Conservation (phyloP, 2,888 invertebrate genomes). For the Thymelicus acteon region DNA sequence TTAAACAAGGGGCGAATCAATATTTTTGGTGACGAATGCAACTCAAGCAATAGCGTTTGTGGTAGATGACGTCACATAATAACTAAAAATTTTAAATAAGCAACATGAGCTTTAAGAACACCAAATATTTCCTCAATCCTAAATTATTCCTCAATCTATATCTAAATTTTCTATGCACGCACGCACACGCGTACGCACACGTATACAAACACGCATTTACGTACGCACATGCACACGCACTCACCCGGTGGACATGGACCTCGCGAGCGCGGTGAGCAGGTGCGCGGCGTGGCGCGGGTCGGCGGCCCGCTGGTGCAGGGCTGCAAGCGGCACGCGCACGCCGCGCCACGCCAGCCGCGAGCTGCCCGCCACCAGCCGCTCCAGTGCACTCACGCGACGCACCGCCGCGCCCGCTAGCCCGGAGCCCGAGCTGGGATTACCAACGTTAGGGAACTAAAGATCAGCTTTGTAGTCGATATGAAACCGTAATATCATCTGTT, state of each 20-base stretch:
- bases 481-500: too few species aligned
- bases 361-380: slow-evolving; percentile 79
- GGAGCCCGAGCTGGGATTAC: slow-evolving; percentile 45
- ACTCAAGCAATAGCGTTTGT: too few species aligned
- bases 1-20: too few species aligned
- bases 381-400: slow-evolving; percentile 77
- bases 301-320: slow-evolving; percentile 54
- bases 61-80: too few species aligned
- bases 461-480: too few species aligned
- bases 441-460: too few species aligned
- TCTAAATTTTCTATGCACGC: slow-evolving; percentile 40
- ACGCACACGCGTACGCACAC: slow-evolving; percentile 57
- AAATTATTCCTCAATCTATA: too few species aligned
- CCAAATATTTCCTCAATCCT: too few species aligned
- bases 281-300: slow-evolving; percentile 42
- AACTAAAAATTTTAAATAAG: too few species aligned
- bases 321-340: slow-evolving; percentile 70
- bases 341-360: slow-evolving; percentile 77
- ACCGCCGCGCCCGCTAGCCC: slow-evolving; percentile 69
- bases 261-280: slow-evolving; percentile 37
- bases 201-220: too few species aligned
- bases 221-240: slow-evolving; percentile 69
- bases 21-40: too few species aligned
- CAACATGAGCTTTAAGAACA: too few species aligned
- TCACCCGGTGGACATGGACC: slow-evolving; percentile 74